phyloP scores from a whole-genome alignment of 2,113 vertebrate genomes.

The Cephalopterus ornatus region DNA sequence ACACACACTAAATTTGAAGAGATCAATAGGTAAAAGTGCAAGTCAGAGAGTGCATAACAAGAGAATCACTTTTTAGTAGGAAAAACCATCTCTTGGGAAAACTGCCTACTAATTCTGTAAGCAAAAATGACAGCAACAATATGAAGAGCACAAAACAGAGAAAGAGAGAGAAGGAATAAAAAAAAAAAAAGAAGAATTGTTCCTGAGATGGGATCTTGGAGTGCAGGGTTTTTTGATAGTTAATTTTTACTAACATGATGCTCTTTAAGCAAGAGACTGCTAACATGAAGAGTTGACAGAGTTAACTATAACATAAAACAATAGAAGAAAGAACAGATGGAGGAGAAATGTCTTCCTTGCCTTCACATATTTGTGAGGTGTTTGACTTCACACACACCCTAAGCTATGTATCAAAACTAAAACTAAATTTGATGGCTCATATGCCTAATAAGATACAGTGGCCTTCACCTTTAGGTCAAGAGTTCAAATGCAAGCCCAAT shows the following conservation, averaged over 20 bases:
- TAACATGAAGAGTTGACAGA: not conserved
- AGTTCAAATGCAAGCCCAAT: slow-evolving; percentile 45
- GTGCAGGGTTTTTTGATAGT: not conserved
- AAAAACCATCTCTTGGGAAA: not conserved
- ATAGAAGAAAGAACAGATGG: not conserved
- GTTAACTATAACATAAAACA: not conserved
- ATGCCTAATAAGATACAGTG: slow-evolving; percentile 24
- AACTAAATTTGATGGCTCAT: slow-evolving; percentile 5
- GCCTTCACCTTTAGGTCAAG: slow-evolving; percentile 25
- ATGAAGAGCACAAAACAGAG: not conserved
- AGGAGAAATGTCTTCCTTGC: not conserved
- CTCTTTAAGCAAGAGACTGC: not conserved
- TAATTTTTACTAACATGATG: not conserved
- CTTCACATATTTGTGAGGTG: not conserved
- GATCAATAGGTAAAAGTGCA: not conserved
- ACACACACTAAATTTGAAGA: not conserved
- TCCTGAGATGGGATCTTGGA: not conserved
- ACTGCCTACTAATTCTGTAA: not conserved
- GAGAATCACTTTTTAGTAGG: not conserved
- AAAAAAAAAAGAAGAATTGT: not conserved
- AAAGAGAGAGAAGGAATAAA: not conserved
- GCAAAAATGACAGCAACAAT: not conserved
- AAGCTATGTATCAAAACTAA: not conserved
- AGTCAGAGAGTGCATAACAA: not conserved
- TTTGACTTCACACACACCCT: not conserved